Evolutionary conservation across 2,797 vertebrate genomes (phyloP).

Genomic region (Hyperoplus lanceolatus): DNA sequence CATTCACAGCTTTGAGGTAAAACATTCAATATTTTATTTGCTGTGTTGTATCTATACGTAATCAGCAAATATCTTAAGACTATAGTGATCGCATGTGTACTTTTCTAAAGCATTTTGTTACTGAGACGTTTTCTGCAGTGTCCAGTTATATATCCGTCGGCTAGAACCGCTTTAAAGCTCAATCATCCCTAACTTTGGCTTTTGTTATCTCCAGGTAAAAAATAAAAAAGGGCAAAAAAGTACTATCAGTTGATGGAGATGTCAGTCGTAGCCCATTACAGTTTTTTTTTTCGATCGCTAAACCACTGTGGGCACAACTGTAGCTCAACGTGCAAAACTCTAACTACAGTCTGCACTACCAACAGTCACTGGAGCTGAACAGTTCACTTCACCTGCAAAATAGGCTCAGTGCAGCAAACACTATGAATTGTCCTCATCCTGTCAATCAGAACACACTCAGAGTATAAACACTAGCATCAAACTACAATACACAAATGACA

Average conservation of each 20-base stretch:
- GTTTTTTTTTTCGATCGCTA: no score
- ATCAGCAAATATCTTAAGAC: constrained; percentile 26
- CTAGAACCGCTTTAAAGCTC: constrained; percentile 51
- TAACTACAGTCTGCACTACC: no score
- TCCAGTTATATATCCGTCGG: constrained; percentile 30
- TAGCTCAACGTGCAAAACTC: no score
- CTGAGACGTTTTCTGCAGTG: constrained; percentile 28
- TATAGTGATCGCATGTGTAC: constrained; percentile 3
- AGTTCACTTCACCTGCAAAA: no score
- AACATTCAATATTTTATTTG: constrained; percentile 11
- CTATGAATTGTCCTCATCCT: no score
- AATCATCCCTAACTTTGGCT: constrained; percentile 58
- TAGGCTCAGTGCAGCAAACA: no score
- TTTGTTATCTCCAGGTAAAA: background rate
- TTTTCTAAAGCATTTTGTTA: constrained; percentile 30
- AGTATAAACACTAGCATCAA: no score
- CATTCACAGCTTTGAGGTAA: constrained; percentile 49
- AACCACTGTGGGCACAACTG: no score
- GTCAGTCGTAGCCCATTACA: constrained; percentile 28
- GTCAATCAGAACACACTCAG: no score
- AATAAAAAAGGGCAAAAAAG: constrained; percentile 9
- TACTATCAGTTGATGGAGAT: constrained; percentile 26
- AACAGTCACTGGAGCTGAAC: no score
- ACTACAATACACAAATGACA: no score
- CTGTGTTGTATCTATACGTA: constrained; percentile 17